Percentiles rank a stretch among this genome's conserved stretches.
Conservation (phyloP, 2,113 vertebrate genomes). For the rabbit (Oryctolagus cuniculus) region DNA sequence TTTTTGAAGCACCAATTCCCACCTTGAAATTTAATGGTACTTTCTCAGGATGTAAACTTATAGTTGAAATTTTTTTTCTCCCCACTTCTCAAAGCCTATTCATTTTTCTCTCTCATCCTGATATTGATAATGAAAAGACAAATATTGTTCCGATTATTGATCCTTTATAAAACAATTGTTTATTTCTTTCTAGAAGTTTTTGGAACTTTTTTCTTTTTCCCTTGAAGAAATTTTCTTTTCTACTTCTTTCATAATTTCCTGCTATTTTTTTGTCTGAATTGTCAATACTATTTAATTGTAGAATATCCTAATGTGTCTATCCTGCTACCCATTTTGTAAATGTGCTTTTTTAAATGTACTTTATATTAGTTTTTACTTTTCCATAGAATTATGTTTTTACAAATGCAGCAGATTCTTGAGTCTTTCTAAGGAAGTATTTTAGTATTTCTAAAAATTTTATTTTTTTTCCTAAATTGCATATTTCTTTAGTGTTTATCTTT, state of each 20-base stretch:
- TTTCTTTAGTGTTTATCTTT: background rate
- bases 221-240: background rate
- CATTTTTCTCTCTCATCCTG: background rate
- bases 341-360: background rate
- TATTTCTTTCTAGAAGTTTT: background rate
- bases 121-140: background rate
- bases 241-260: background rate
- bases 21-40: background rate
- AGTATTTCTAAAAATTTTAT: background rate
- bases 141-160: background rate
- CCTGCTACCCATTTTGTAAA: background rate
- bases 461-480: background rate
- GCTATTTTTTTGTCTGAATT: background rate
- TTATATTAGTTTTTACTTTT: background rate
- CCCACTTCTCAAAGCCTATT: background rate
- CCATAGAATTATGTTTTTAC: background rate
- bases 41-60: constrained; percentile 6
- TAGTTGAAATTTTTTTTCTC: background rate
- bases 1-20: background rate
- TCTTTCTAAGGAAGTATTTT: background rate
- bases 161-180: background rate
- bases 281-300: background rate
- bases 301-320: background rate
- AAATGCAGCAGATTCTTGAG: background rate
- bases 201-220: background rate